Conservation (phyloP, 2,797 vertebrate genomes). For the Perdix hodgsoniae region DNA sequence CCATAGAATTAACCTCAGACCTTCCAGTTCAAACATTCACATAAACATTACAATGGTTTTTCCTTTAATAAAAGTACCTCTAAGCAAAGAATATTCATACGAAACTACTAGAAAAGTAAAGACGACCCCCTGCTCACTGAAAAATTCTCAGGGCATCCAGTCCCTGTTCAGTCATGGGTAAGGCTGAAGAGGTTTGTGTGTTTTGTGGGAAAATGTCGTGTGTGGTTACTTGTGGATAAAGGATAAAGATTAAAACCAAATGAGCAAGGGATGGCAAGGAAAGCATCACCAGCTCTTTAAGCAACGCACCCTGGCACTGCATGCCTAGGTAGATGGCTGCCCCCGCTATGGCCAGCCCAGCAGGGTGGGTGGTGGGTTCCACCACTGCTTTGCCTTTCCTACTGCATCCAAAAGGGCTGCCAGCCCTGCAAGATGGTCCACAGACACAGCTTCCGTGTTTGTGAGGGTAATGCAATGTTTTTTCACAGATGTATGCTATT, state of each 20-base stretch:
- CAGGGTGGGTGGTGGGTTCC: background rate
- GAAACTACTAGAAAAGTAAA: conserved; percentile 76
- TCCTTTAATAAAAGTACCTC: conserved; percentile 90
- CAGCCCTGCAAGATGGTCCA: conserved; percentile 69
- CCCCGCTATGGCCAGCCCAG: background rate
- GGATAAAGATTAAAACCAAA: conserved; percentile 11
- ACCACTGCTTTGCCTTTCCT: background rate
- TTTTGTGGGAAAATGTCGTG: conserved; percentile 1
- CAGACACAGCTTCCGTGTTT: conserved; percentile 66
- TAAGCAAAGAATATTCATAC: conserved; percentile 83
- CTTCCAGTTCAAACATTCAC: conserved; percentile 95
- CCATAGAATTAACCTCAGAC: conserved; percentile 82
- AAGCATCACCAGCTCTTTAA: background rate
- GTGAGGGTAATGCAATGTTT: background rate
- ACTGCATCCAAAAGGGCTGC: conserved; percentile 15
- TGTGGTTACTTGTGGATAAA: background rate
- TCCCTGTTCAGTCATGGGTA: conserved; percentile 79
- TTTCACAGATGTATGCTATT: background rate
- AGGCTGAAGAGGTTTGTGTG: conserved; percentile 66
- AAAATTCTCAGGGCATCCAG: conserved; percentile 74
- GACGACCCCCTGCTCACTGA: conserved; percentile 78
- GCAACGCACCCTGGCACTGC: background rate
- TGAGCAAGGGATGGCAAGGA: background rate
- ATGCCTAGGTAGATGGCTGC: background rate
- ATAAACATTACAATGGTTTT: conserved; percentile 87